Evolutionary conservation across 2,888 invertebrate species (phyloP).

Genomic region (Drosophila percnosoma): DNA sequence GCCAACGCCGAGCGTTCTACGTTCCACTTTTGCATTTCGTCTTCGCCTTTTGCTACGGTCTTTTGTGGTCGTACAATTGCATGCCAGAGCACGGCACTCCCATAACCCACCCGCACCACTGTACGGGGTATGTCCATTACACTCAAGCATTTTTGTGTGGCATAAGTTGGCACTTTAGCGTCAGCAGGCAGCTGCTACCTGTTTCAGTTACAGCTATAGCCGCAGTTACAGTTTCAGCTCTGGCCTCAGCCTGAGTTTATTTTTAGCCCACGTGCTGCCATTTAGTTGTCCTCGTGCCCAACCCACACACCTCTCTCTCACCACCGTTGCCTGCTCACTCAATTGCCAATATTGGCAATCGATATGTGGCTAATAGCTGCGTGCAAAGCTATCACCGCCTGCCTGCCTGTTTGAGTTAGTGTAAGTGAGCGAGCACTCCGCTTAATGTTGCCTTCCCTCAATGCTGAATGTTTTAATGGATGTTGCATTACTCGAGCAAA

Average conservation of each 20-base stretch:
- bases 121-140: constrained; percentile 64
- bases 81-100: constrained; percentile 44
- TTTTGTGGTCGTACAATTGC: constrained; percentile 70
- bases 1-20: constrained; percentile 77
- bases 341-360: constrained; percentile 72
- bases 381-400: constrained; percentile 20
- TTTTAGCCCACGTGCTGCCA: constrained; percentile 51
- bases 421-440: not conserved
- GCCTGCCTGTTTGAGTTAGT: not conserved
- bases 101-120: not conserved
- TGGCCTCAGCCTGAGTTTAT: constrained; percentile 36
- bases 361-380: constrained; percentile 63
- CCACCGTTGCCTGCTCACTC: constrained; percentile 24
- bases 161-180: constrained; percentile 80
- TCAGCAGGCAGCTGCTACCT: constrained; percentile 78
- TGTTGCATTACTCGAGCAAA: constrained; percentile 65
- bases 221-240: constrained; percentile 47
- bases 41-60: constrained; percentile 51
- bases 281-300: constrained; percentile 46
- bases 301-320: not conserved
- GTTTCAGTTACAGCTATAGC: constrained; percentile 46
- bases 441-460: constrained; percentile 46
- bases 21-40: constrained; percentile 70
- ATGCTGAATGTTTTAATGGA: constrained; percentile 63
- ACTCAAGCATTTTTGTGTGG: constrained; percentile 76